Base-by-base conservation (phyloP, 1,140 invertebrate species). In the Drosophila sp. region DNA sequence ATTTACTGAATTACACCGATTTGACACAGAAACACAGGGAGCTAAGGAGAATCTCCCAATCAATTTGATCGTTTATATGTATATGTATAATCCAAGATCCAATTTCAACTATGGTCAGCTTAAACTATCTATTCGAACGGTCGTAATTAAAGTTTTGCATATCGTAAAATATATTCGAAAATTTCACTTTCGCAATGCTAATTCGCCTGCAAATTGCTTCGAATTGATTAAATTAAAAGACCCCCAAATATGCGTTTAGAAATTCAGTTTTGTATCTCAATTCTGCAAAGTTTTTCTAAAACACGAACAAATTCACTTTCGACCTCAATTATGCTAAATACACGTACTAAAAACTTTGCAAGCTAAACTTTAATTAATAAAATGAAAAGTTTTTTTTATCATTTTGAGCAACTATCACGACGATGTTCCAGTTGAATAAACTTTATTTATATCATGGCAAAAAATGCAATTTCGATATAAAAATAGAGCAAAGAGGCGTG, bases 311-410 rank as follows among this genome's bases (percentile, higher is more conserved):
- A 50, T 50, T 27, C 8, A 27, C 44, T 58, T 58, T 58, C 17
- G 56, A 58, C 56, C 32, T 25, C 32, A 58, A 58, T 58, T 58
- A 38, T 10, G 56, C 56, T 58, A 25, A 58, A 58, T 58, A 50
- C 44, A 50, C 44, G 44, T 50, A 38, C 56, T 32, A 38, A 58
- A 38, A 58, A 58, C 56, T 58, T 58, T 58, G 30, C 17, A 17
- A 23, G 32, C 56, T 50, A 58, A 58, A 58, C 56, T 58, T 58
- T 25, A 58, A 58, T 58, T 58, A 58, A 58, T 58, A 38, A 50
- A 50, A 58, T 58, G 47, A 35, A 58, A 58, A 58, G 56, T 58
- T 58, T 33, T n/a, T n/a, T 25, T 35, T 35, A 35, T 23, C 30
- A n/a, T 3, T 27, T 27, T 29, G 23, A 32, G n/a, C 56, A 57